These are phyloP conservation scores for Denticeps clupeoides DNA, from an alignment of 2,797 vertebrate species.

Conservation along the genomic window DNA sequence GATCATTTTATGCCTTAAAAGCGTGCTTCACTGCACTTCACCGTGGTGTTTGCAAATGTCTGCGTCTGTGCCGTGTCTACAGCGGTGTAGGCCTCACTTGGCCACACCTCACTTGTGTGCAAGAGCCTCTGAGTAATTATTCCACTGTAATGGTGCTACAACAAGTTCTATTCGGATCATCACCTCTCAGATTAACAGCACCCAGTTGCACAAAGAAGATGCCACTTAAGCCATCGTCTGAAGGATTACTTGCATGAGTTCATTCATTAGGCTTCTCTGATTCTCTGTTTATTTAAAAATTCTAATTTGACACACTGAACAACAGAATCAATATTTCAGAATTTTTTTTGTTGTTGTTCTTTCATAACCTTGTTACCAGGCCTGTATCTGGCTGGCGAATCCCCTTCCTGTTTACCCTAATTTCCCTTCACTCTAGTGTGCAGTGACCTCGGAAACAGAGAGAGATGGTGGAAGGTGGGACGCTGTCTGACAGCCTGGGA, in stretches of 20 bases:
- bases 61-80: background rate
- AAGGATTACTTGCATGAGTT: constrained; percentile 66
- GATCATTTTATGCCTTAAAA: too few relatives aligned
- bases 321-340: too few relatives aligned
- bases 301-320: too few relatives aligned
- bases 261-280: constrained; percentile 33
- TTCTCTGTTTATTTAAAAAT: too few relatives aligned
- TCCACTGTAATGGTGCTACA: too few relatives aligned
- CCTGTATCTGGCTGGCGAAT: constrained; percentile 21
- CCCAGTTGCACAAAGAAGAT: constrained; percentile 52
- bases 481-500: constrained; percentile 57
- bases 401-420: constrained; percentile 47
- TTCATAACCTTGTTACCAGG: background rate
- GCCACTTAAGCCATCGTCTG: constrained; percentile 60
- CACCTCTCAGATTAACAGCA: constrained; percentile 49
- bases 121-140: too few relatives aligned
- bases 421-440: constrained; percentile 17
- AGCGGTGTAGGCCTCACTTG: background rate
- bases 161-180: too few relatives aligned
- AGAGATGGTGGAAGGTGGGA: constrained; percentile 30
- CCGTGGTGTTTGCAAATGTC: constrained; percentile 1
- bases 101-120: background rate
- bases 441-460: constrained; percentile 39
- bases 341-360: background rate
- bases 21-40: background rate